Evolutionary conservation across 1,140 invertebrate species (phyloP).

Genomic region (Lamellibrachia luymesi): DNA sequence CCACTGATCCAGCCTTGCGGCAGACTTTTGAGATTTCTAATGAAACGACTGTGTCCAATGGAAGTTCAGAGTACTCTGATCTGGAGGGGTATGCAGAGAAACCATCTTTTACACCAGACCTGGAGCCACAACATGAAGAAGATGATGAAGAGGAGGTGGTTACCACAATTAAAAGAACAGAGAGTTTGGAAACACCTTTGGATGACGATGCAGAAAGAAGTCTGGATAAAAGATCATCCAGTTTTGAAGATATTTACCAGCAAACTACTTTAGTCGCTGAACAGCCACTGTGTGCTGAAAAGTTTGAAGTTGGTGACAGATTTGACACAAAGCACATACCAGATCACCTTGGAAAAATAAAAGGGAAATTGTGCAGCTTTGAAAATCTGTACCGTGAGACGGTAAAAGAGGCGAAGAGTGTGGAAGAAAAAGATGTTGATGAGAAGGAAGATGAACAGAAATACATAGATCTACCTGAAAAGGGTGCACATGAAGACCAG

Average conservation of each 20-base stretch:
- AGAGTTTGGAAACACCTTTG: neutral
- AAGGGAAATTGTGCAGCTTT: conserved; percentile 16
- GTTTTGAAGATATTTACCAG: conserved; percentile 19
- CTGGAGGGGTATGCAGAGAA: neutral
- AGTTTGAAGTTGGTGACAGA: conserved; percentile 16
- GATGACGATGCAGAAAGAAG: neutral
- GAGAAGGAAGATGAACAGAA: conserved; percentile 14
- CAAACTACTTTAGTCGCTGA: neutral
- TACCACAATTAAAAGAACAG: neutral
- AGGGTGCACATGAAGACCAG: conserved; percentile 32
- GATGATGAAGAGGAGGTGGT: neutral
- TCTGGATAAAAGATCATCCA: conserved; percentile 10
- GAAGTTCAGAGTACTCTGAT: conserved; percentile 4
- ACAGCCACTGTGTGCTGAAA: neutral
- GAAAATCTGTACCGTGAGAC: conserved; percentile 20
- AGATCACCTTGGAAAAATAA: neutral
- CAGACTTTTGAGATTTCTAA: conserved; percentile 11
- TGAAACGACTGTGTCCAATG: conserved; percentile 7
- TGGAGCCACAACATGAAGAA: neutral
- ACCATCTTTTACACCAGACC: neutral
- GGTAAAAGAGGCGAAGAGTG: conserved; percentile 11
- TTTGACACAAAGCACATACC: conserved; percentile 17
- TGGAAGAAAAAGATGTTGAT: conserved; percentile 22
- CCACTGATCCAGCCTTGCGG: conserved; percentile 5
- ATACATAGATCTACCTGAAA: conserved; percentile 17